phyloP scores from a whole-genome alignment of 2,797 vertebrate species.

The Coluber constrictor region DNA sequence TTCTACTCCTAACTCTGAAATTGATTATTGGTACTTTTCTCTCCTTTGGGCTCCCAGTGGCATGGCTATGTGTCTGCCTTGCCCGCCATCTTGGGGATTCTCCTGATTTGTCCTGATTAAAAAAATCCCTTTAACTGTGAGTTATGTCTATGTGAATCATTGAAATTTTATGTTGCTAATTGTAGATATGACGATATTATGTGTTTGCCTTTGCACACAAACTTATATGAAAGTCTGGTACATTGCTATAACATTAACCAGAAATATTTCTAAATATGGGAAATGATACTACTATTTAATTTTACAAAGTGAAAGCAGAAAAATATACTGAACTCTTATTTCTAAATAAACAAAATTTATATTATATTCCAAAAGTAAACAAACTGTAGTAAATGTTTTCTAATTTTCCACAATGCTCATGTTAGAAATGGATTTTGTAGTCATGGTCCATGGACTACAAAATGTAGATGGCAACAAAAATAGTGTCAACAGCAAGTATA shows the following conservation, averaged over 20 bases:
- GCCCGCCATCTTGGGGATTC: too few relatives aligned
- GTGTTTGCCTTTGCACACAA: neutral
- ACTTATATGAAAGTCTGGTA: neutral
- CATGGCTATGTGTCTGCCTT: too few relatives aligned
- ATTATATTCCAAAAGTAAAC: neutral
- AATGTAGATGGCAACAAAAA: neutral
- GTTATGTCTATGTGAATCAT: neutral
- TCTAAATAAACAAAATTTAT: neutral
- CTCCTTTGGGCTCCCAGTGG: too few relatives aligned
- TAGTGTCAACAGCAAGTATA: neutral
- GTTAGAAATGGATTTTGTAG: neutral
- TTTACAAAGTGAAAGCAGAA: neutral
- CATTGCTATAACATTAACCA: neutral
- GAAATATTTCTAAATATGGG: neutral
- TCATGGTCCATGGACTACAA: neutral
- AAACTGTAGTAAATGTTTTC: neutral
- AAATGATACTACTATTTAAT: neutral
- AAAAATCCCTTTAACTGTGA: neutral
- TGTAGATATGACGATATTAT: neutral
- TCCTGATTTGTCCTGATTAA: conserved; percentile 9
- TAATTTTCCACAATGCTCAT: neutral
- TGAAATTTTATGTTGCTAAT: fast-evolving
- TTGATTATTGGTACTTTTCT: too few relatives aligned
- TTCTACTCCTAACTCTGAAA: too few relatives aligned
- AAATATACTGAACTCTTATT: neutral